These are phyloP conservation scores for Chanos chanos DNA, from an alignment of 2,797 vertebrate species.

Conservation along the genomic window DNA sequence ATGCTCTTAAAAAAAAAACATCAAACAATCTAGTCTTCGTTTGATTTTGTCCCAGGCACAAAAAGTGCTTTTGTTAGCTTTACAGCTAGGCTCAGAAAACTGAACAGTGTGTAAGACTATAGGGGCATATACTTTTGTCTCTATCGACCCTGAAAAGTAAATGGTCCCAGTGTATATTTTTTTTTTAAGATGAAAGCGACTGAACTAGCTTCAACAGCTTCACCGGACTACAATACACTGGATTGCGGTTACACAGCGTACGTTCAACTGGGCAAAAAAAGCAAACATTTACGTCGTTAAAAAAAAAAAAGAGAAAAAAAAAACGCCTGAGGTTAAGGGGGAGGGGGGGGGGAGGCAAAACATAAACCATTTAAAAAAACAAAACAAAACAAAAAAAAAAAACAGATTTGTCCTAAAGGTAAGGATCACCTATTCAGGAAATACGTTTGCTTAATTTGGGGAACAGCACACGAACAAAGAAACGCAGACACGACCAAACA, in stretches of 20 bases:
- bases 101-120: constrained; percentile 15
- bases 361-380: constrained; percentile 14
- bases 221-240: constrained; percentile 22
- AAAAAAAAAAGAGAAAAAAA: constrained; percentile 22
- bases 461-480: constrained; percentile 4
- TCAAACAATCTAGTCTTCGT: too few species aligned
- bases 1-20: too few species aligned
- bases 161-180: background rate
- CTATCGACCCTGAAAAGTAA: background rate
- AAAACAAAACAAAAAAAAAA: background rate
- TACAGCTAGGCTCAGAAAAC: too few species aligned
- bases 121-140: constrained; percentile 6
- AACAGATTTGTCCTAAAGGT: constrained; percentile 9
- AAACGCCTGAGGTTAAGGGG: background rate
- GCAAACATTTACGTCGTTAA: constrained; percentile 22
- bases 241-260: constrained; percentile 28
- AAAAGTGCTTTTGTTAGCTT: too few species aligned
- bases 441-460: constrained; percentile 5
- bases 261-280: background rate
- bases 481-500: too few species aligned
- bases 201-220: background rate
- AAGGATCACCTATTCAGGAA: constrained; percentile 6
- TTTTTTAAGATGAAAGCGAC: background rate
- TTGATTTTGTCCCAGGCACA: too few species aligned
- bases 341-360: too few species aligned